Percentiles rank a stretch among this genome's conserved stretches.
phyloP scores from a whole-genome alignment of 2,888 invertebrate genomes.

The Anodontia alba region DNA sequence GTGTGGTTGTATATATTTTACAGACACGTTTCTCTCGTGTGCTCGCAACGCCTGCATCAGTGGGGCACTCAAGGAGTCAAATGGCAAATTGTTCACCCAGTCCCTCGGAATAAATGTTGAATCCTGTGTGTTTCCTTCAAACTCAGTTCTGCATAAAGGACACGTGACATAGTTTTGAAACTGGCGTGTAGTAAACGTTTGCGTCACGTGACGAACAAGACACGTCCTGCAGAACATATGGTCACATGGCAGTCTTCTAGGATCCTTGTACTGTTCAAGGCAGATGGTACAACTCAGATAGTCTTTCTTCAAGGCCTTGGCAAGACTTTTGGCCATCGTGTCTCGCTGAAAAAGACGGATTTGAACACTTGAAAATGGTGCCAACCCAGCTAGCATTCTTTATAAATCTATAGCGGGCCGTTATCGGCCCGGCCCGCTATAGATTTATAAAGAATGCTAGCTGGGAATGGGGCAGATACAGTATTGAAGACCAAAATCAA shows the following conservation, averaged over 20 bases:
- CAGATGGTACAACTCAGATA: constrained; percentile 47
- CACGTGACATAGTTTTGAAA: constrained; percentile 19
- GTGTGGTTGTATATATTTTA: constrained; percentile 16
- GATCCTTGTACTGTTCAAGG: constrained; percentile 34
- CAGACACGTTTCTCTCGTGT: constrained; percentile 21
- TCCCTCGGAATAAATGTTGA: constrained; percentile 1
- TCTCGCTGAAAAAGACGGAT: no score
- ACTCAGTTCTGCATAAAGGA: constrained; percentile 36
- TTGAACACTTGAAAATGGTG: no score
- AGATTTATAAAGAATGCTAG: no score
- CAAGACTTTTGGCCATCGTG: constrained; percentile 9
- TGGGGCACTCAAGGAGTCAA: constrained; percentile 32
- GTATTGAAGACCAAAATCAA: no score
- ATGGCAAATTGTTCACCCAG: constrained; percentile 34
- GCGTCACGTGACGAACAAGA: constrained; percentile 25
- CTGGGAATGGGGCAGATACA: no score
- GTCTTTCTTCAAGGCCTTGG: constrained; percentile 28
- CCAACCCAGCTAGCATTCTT: no score
- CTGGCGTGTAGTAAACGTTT: constrained; percentile 2
- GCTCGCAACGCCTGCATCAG: constrained; percentile 28
- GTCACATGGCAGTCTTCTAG: constrained; percentile 41
- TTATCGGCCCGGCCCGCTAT: no score
- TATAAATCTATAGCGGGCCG: no score
- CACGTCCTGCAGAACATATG: constrained; percentile 46
- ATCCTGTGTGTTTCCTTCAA: background rate